Evolutionary conservation across 2,888 invertebrate species (phyloP).

Genomic region (Seladonia tumulorum): DNA sequence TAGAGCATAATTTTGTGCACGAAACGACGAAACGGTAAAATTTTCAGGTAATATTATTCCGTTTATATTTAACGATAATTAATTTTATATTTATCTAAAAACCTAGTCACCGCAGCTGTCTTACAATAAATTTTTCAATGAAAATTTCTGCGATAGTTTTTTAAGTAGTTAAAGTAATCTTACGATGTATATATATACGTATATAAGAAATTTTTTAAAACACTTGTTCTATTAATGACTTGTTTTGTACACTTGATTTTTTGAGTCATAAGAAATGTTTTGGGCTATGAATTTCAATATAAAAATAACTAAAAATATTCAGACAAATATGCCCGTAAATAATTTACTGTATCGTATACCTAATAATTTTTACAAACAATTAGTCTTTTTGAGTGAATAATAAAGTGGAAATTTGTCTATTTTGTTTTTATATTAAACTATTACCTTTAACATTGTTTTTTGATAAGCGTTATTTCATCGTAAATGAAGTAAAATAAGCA

Average conservation of each 20-base stretch:
- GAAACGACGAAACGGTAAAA: conserved; percentile 17
- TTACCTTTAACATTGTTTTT: not conserved
- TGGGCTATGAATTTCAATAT: not conserved
- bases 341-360: not conserved
- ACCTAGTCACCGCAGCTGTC: conserved; percentile 38
- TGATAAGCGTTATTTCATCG: not conserved
- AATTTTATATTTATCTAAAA: conserved; percentile 31
- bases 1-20: conserved; percentile 26
- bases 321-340: not conserved
- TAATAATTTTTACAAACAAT: not conserved
- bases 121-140: conserved; percentile 29
- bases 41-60: conserved; percentile 21
- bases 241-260: not conserved
- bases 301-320: not conserved
- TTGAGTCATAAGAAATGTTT: not conserved
- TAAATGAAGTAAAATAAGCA: conserved; percentile 12
- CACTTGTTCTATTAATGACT: not conserved
- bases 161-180: not conserved
- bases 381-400: not conserved
- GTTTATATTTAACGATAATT: conserved; percentile 27
- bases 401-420: not conserved
- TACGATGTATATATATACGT: not conserved
- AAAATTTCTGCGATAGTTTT: conserved; percentile 8
- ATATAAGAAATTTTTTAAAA: conserved; percentile 18
- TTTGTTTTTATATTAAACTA: not conserved